A percentile compares a stretch with the other conserved stretches of the same genome.
These are phyloP conservation scores for Menidia beryllina DNA, from an alignment of 2,113 vertebrate species.

Conservation along the genomic window DNA sequence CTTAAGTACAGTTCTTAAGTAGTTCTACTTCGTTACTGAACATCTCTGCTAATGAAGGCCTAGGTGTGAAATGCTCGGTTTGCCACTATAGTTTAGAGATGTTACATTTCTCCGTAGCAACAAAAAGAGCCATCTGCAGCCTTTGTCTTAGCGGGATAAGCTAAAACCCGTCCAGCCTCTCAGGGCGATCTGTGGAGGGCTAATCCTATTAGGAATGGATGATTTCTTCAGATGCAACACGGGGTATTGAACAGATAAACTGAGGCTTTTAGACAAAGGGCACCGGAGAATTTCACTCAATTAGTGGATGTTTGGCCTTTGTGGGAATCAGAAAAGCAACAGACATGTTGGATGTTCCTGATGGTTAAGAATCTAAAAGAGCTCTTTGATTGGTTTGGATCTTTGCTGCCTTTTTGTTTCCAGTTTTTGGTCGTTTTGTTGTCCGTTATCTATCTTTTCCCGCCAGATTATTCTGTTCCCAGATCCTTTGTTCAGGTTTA, in stretches of 20 bases:
- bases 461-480: too few relatives aligned
- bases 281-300: slow-evolving; percentile 33
- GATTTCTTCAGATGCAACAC: slow-evolving; percentile 60
- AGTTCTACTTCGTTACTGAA: too few relatives aligned
- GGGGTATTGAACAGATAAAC: slow-evolving; percentile 41
- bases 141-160: slow-evolving; percentile 70
- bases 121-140: slow-evolving; percentile 72
- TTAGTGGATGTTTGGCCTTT: slow-evolving; percentile 9
- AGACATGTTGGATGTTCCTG: not conserved
- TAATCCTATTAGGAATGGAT: slow-evolving; percentile 77
- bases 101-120: slow-evolving; percentile 46
- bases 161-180: slow-evolving; percentile 62
- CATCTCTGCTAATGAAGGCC: slow-evolving; percentile 32
- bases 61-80: too few relatives aligned
- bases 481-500: too few relatives aligned
- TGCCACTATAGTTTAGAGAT: too few relatives aligned
- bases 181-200: slow-evolving; percentile 52
- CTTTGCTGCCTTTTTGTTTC: not conserved
- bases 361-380: not conserved
- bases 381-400: not conserved
- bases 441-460: too few relatives aligned
- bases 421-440: too few relatives aligned
- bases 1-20: too few relatives aligned
- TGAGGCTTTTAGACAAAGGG: slow-evolving; percentile 39
- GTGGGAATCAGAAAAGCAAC: slow-evolving; percentile 5